phyloP scores from a whole-genome alignment of 1,140 invertebrate species.

The Venustaconcha ellipsiformis region DNA sequence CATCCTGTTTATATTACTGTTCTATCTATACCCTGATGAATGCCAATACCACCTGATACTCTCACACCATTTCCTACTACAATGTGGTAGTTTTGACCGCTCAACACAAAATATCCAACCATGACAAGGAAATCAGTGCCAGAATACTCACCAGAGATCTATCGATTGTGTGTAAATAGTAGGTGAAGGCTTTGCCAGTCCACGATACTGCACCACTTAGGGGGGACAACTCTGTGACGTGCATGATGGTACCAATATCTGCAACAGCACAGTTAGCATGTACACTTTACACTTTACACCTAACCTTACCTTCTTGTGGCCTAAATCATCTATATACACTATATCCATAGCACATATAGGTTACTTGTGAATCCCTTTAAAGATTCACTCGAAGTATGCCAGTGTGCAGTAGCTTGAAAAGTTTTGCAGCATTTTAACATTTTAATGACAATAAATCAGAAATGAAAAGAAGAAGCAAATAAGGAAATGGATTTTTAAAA shows the following conservation, averaged over 20 bases:
- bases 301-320: neutral
- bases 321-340: neutral
- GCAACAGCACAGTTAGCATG: constrained; percentile 50
- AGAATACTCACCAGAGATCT: constrained; percentile 63
- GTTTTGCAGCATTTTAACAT: no score
- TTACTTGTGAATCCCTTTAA: constrained; percentile 3
- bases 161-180: constrained; percentile 97
- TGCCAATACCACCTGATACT: no score
- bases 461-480: no score
- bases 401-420: neutral
- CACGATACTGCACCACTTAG: constrained; percentile 96
- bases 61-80: no score
- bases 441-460: neutral
- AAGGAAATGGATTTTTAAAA: no score
- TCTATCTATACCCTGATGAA: no score
- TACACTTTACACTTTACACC: neutral
- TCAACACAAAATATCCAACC: no score
- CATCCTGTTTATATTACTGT: no score
- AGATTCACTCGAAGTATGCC: constrained; percentile 1
- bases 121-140: no score
- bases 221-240: constrained; percentile 95
- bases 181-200: constrained; percentile 98
- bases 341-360: neutral
- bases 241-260: constrained; percentile 99
- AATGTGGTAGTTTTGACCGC: no score